Evolutionary conservation across 2,113 vertebrate species (phyloP), one percentile per base, ranked within the genome.

Genomic region (Labeo rohita): DNA sequence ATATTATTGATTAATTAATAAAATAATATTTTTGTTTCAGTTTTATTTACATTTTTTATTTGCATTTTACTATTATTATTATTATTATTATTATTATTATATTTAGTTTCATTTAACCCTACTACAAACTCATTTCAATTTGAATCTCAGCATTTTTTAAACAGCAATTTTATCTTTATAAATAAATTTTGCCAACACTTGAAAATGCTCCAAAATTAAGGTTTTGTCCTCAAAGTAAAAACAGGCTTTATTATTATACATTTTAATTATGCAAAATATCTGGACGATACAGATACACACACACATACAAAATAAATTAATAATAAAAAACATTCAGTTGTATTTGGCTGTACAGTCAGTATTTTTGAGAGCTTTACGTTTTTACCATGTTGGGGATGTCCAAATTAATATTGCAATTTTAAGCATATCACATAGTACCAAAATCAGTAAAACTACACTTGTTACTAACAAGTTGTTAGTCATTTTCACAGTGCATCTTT

Each of bases 261-360:
- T 12, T 80, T 80, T 80, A 47, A 80, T 80, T 80, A 28, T 8
- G 4, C 11, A 80, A 18, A 65, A 65, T 65, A 49, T 80, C 59
- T 65, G 59, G 6, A 45, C 36, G 36, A 65, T 80, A 65, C 39
- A 80, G 39, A 80, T 39, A 13, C 56, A 23, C 77, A 79, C 12
- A 77, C 28, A 12, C 34, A 80, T 45, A 80, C 77, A 80, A 63
- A 80, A 63, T 65, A 80, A 80, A 65, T 80, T 16, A 80, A 63
- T 45, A 15, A 13, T 18, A 49, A 66, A 75, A 80, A 28, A 63
- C 39, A 47, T 65, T 49, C 39, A 28, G 59, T 65, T 63, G 5
- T 45, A 28, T 61, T 34, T 45, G 34, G 77, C 56, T 43, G 16
- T 39, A 59, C 6, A 39, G 16, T 18, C 75, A 34, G 74, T 76